These are phyloP conservation scores for Pagetopsis macropterus DNA, from an alignment of 2,797 vertebrate genomes.

Conservation along the genomic window DNA sequence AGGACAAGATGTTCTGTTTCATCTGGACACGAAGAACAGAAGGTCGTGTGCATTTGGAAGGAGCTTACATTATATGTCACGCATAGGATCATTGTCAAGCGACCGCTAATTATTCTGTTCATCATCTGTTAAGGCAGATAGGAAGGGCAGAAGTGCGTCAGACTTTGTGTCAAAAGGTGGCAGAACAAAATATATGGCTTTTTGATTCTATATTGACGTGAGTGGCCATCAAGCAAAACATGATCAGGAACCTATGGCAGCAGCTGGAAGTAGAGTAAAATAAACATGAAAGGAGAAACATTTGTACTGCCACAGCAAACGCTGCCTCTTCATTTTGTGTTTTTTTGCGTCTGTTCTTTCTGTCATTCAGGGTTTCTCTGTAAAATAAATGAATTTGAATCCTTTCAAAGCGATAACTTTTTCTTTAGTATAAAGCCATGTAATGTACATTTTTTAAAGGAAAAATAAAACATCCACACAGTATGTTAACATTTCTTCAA, in stretches of 20 bases:
- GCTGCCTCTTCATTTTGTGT: neutral
- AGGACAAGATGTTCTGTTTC: conserved; percentile 1
- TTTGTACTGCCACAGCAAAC: neutral
- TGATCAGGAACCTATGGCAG: neutral
- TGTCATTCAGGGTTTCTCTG: neutral
- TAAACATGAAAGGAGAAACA: neutral
- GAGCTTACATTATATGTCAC: neutral
- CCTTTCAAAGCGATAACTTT: conserved; percentile 14
- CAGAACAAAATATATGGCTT: neutral
- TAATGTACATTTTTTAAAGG: conserved; percentile 36
- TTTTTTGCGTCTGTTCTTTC: neutral
- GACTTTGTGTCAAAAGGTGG: neutral
- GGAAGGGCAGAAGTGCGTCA: neutral
- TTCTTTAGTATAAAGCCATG: conserved; percentile 8
- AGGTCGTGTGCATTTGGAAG: conserved; percentile 6
- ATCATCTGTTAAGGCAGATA: neutral
- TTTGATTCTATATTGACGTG: neutral
- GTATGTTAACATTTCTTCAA: conserved; percentile 40
- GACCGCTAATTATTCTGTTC: neutral
- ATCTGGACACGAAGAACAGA: conserved; percentile 6
- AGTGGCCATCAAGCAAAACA: neutral
- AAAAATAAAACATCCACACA: conserved; percentile 39
- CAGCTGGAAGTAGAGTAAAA: neutral
- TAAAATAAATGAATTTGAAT: conserved; percentile 45
- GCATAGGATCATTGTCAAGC: neutral